A percentile compares a stretch with the other conserved stretches of the same genome.
Conservation (phyloP, 1,140 invertebrate genomes). For the Drosophila guanche region DNA sequence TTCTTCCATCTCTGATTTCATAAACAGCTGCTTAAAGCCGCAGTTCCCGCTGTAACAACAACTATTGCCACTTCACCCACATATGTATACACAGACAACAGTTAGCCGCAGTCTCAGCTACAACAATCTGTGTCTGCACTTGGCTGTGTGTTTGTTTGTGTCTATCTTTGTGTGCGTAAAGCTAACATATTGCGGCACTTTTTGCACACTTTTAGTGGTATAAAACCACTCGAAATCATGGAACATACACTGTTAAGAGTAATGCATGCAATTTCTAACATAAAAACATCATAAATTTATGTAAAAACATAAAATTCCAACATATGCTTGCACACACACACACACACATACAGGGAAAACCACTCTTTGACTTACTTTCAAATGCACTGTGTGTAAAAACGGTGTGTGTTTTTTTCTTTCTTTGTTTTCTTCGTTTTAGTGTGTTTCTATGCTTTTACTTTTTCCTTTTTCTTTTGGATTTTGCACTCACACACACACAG, state of each 20-base stretch:
- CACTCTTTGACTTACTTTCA: slow-evolving; percentile 1
- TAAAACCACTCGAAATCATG: slow-evolving; percentile 12
- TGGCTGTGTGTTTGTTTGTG: slow-evolving; percentile 10
- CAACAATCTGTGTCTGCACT: background rate
- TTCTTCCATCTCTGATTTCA: too few species aligned
- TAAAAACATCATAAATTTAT: slow-evolving; percentile 3
- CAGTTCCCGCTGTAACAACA: too few species aligned
- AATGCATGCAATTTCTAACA: slow-evolving; percentile 1
- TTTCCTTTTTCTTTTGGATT: slow-evolving; percentile 33
- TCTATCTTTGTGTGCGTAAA: slow-evolving; percentile 24
- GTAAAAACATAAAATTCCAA: slow-evolving; percentile 17
- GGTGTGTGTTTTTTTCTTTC: slow-evolving; percentile 2
- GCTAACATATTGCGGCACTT: slow-evolving; percentile 54
- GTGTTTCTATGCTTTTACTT: slow-evolving; percentile 37
- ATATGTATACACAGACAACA: slow-evolving; percentile 34
- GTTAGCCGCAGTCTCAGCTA: slow-evolving; percentile 26
- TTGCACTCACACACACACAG: slow-evolving; percentile 29
- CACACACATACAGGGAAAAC: slow-evolving; percentile 1
- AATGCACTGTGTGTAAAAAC: too few species aligned
- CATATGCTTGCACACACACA: slow-evolving; percentile 44
- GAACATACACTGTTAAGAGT: background rate
- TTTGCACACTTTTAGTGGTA: slow-evolving; percentile 22
- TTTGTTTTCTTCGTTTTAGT: slow-evolving; percentile 5
- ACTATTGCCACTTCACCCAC: slow-evolving; percentile 56
- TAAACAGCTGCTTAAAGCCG: too few species aligned